Evolutionary conservation across 2,888 invertebrate species (phyloP).

Genomic region (Drosophila anomelani): DNA sequence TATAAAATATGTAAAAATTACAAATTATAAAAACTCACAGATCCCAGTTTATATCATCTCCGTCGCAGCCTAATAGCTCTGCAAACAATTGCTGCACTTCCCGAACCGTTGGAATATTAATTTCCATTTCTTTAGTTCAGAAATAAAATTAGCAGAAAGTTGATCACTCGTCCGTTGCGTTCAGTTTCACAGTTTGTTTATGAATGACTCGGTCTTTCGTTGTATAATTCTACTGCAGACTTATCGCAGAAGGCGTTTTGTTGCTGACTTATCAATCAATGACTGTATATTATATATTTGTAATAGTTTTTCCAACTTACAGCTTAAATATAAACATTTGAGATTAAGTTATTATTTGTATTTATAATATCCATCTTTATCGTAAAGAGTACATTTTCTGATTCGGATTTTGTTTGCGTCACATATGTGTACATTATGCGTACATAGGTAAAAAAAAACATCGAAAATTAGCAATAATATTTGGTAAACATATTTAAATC

Average conservation of each 20-base stretch:
- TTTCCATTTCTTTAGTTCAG: not conserved
- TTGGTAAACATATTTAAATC: too few relatives aligned
- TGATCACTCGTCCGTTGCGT: not conserved
- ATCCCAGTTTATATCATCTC: constrained; percentile 1
- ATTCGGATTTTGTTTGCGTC: too few relatives aligned
- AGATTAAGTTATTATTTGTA: too few relatives aligned
- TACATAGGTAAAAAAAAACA: too few relatives aligned
- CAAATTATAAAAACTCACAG: not conserved
- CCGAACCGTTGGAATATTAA: constrained; percentile 3
- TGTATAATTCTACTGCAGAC: not conserved
- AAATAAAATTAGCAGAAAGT: too few relatives aligned
- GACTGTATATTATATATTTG: too few relatives aligned
- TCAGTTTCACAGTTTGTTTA: not conserved
- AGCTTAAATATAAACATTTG: too few relatives aligned
- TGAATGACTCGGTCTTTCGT: not conserved
- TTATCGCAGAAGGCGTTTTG: not conserved
- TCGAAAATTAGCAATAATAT: too few relatives aligned
- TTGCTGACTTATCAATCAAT: not conserved
- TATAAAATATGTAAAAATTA: not conserved
- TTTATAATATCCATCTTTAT: too few relatives aligned
- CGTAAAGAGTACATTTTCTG: too few relatives aligned
- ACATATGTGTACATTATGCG: too few relatives aligned
- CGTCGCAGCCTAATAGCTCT: not conserved
- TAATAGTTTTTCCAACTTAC: too few relatives aligned
- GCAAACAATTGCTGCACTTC: constrained; percentile 11